Conservation (phyloP, 2,797 vertebrate genomes). For the Sebastiscus albofasciatus region DNA sequence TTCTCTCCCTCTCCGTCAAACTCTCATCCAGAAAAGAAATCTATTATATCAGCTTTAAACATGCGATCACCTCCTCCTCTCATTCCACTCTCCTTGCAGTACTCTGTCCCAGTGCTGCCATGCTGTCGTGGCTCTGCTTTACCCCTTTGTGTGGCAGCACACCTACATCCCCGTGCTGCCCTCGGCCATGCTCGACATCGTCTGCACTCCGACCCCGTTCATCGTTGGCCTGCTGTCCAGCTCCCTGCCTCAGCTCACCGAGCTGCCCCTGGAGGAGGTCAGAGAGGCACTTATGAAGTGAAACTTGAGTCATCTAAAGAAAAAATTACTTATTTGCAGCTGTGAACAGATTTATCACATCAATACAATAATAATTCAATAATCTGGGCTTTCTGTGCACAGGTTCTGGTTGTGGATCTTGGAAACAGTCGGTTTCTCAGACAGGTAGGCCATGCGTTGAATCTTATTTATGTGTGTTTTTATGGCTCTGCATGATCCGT, state of each 20-base stretch:
- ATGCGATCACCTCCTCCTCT: background rate
- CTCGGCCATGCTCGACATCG: slow-evolving; percentile 94
- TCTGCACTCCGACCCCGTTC: slow-evolving; percentile 96
- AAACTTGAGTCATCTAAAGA: background rate
- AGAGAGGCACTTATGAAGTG: slow-evolving; percentile 25
- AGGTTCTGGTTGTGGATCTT: slow-evolving; percentile 94
- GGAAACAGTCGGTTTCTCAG: slow-evolving; percentile 89
- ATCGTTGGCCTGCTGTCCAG: slow-evolving; percentile 93
- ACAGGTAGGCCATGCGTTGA: slow-evolving; percentile 80
- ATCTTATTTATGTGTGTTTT: background rate
- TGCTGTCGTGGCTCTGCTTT: slow-evolving; percentile 91
- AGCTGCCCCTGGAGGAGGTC: slow-evolving; percentile 95
- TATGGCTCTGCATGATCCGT: background rate
- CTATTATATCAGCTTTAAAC: background rate
- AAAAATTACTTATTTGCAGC: background rate
- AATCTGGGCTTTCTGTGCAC: background rate
- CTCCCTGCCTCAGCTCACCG: slow-evolving; percentile 90
- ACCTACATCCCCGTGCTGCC: slow-evolving; percentile 97
- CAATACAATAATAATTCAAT: background rate
- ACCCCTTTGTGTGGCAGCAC: slow-evolving; percentile 98
- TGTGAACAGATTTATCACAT: background rate
- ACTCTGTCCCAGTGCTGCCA: slow-evolving; percentile 97
- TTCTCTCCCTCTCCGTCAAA: background rate
- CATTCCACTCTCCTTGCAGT: slow-evolving; percentile 70
- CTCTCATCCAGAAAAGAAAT: background rate